These are phyloP conservation scores for Julus scandinavius DNA, from an alignment of 2,888 invertebrate genomes.

Conservation along the genomic window DNA sequence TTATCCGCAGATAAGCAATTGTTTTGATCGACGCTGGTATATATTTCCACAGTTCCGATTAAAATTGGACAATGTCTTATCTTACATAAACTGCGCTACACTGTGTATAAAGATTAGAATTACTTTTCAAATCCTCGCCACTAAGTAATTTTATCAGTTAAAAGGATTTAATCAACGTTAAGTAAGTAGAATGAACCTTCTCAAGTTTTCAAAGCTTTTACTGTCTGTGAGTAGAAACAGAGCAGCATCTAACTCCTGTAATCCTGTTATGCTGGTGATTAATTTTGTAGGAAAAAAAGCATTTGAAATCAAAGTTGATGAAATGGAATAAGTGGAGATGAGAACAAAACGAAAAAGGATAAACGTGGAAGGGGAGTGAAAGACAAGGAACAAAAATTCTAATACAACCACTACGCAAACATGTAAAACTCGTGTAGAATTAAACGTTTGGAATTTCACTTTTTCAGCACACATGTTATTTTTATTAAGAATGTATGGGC, in stretches of 20 bases:
- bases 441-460: not conserved
- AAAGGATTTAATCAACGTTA: not conserved
- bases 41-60: too few species aligned
- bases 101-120: not conserved
- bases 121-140: not conserved
- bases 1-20: too few species aligned
- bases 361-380: not conserved
- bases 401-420: not conserved
- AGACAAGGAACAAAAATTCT: not conserved
- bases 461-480: not conserved
- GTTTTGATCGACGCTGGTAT: too few species aligned
- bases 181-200: not conserved
- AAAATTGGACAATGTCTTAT: too few species aligned
- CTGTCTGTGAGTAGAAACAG: not conserved
- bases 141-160: not conserved
- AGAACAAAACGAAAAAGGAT: not conserved
- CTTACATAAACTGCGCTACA: not conserved
- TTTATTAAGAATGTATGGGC: not conserved
- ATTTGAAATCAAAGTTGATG: not conserved
- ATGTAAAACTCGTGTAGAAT: not conserved
- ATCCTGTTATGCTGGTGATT: conserved; percentile 3
- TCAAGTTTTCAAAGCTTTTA: not conserved
- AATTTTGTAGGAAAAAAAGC: not conserved
- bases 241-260: not conserved
- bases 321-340: conserved; percentile 34